Base-by-base conservation (phyloP, 2,888 invertebrate genomes). In the Germaria angustata region DNA sequence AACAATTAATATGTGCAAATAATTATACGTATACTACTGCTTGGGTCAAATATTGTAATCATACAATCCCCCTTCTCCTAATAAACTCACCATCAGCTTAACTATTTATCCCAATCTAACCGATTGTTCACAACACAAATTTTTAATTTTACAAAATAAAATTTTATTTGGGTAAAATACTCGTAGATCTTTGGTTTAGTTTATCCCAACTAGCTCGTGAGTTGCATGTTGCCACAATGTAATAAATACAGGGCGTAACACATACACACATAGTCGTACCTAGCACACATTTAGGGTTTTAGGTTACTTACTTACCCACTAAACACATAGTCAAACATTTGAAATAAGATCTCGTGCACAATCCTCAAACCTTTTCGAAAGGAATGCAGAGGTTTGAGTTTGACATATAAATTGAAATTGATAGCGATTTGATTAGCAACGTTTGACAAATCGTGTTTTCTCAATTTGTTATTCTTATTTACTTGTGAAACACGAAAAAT, bases 11-110 rank as follows among this genome's bases (percentile, higher is more conserved):
- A 28, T 3, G 6, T 81, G 76, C 81, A 84, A 84, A 79, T 81
- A 76, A 77, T 84, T 77, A 79, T 77, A 72, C 79, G 72, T 84
- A 77, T 83, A 78, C 80, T 80, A 83, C 75, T 76, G 73, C 59
- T 44, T 63, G 44, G 79, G 80, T 78, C 57, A 82, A 79, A 61
- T 65, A 77, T 22, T 22, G 72, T 22, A 80, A 66, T 49, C 32
- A 41, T 51, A 36, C 59, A 34, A 15, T 36, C 22, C 9, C 34
- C 36, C 32, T 53, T 53, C n/a, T n/a, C n/a, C n/a, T n/a, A n/a
- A n/a, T n/a, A 41, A n/a, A 41, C 28, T 51, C 13, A 39, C 36
- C 39, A 46, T 46, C 32, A 53, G 13, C 15, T 55, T 22, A 44
- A 44, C 55, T 32, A 28, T 55, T 69, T 22, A 44, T 20, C 0